These are phyloP conservation scores for Gymnothorax reevesii DNA, from an alignment of 2,797 vertebrate genomes.

Conservation along the genomic window DNA sequence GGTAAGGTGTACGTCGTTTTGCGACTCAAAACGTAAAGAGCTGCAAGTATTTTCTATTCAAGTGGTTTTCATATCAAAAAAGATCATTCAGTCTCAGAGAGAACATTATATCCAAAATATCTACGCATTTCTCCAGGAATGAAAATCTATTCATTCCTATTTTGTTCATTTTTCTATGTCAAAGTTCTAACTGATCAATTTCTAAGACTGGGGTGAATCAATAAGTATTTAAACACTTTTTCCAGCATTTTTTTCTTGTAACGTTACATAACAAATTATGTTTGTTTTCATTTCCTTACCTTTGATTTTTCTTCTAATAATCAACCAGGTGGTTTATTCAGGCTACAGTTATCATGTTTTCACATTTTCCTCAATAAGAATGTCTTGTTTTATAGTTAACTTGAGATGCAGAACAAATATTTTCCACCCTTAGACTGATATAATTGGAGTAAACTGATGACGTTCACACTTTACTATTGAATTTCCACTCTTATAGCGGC, in stretches of 20 bases:
- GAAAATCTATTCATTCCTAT: not conserved
- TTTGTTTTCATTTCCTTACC: not conserved
- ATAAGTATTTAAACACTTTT: not conserved
- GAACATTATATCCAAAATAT: not conserved
- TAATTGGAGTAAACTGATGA: not conserved
- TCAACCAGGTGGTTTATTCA: not conserved
- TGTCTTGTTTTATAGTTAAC: not conserved
- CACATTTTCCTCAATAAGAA: not conserved
- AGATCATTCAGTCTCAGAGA: not conserved
- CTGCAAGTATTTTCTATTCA: not conserved
- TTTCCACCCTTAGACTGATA: not conserved
- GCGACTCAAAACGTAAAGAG: not conserved
- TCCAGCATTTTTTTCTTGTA: not conserved
- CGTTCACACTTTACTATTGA: constrained; percentile 2
- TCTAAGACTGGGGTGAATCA: too few species aligned
- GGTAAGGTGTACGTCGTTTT: not conserved
- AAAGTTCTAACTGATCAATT: not conserved
- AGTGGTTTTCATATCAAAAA: not conserved
- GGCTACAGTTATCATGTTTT: not conserved
- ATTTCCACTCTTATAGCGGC: not conserved
- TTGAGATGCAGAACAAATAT: not conserved
- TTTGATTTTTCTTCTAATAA: not conserved
- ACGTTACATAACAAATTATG: not conserved
- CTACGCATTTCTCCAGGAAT: not conserved
- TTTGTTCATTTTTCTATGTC: not conserved